Evolutionary conservation across 2,888 invertebrate genomes (phyloP), one percentile per base, ranked within the genome.

Genomic region (Plemyria rubiginata): DNA sequence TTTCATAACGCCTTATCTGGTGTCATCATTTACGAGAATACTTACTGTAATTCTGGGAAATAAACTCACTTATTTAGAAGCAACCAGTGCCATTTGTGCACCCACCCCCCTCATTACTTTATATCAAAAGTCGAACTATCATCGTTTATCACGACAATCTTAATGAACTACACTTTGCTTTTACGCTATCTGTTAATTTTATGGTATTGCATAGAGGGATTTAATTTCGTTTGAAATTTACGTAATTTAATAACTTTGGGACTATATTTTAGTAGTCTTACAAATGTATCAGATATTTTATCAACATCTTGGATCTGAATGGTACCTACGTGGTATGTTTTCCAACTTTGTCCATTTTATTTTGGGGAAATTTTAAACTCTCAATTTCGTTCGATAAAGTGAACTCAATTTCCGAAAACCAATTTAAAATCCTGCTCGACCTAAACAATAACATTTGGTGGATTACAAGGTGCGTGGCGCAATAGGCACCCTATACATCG

Each of bases 391-490:
- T 5, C 0, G 32, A 32, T 3, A 38, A 29, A 12, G 0, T n/a
- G 51, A 36, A 22, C 46, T 54, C 38, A 51, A 58, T 55, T 57
- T 40, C 36, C 38, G 53, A 58, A 60, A 66, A 58, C 60, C 62
- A 59, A 66, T 67, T 45, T 45, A 66, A 62, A 58, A 55, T 38
- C 53, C 54, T 55, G 45, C 7, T 28, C 29, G 52, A 51, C 59
- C 59, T 43, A 53, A 50, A 56, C 60, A 55, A 63, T 52, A 65
- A 60, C 67, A 70, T 66, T 70, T 58, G 65, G 56, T 63, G 64
- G 56, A 67, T 65, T 54, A 67, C 62, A 68, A 63, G 56, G 62
- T 65, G 66, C 55, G 62, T 65, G 66, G 57, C 59, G 48, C 64
- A 54, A 32, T 67, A 53, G n/a, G 32, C 51, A 56, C 64, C 50